Conservation (phyloP, 2,888 invertebrate species). For the Zaprionus bogoriensis region DNA sequence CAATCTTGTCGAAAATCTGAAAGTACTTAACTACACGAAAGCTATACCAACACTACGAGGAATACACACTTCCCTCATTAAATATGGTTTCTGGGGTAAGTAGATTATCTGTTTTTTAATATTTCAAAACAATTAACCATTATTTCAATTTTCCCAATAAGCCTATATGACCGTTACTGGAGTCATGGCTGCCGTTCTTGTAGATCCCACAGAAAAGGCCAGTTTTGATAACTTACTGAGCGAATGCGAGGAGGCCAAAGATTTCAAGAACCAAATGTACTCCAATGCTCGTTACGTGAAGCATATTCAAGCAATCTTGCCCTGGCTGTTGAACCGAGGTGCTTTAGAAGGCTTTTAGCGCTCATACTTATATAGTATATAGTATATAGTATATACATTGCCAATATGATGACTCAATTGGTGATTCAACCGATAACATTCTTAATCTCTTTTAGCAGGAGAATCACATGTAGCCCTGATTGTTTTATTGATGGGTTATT, state of each 20-base stretch:
- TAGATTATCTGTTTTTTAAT: background rate
- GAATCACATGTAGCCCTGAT: too few species aligned
- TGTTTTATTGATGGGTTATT: too few species aligned
- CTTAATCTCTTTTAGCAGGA: too few species aligned
- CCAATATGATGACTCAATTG: too few species aligned
- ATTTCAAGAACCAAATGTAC: conserved; percentile 49
- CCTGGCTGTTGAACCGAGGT: too few species aligned
- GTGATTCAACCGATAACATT: too few species aligned
- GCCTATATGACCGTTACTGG: conserved; percentile 56
- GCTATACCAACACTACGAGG: too few species aligned
- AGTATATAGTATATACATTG: too few species aligned
- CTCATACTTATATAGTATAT: background rate
- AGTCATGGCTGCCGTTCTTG: conserved; percentile 64
- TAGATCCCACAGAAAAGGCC: conserved; percentile 58
- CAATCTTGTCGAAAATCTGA: too few species aligned
- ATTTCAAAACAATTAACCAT: background rate
- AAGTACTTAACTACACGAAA: too few species aligned
- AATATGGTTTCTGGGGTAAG: too few species aligned
- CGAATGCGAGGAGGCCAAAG: conserved; percentile 29
- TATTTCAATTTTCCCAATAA: conserved; percentile 6
- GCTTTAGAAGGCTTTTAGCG: background rate
- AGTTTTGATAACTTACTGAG: conserved; percentile 56
- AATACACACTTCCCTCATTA: too few species aligned
- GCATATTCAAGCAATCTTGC: conserved; percentile 67
- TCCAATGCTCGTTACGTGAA: conserved; percentile 66